Conservation (phyloP, 2,113 vertebrate genomes). For the Onychostruthus taczanowskii region DNA sequence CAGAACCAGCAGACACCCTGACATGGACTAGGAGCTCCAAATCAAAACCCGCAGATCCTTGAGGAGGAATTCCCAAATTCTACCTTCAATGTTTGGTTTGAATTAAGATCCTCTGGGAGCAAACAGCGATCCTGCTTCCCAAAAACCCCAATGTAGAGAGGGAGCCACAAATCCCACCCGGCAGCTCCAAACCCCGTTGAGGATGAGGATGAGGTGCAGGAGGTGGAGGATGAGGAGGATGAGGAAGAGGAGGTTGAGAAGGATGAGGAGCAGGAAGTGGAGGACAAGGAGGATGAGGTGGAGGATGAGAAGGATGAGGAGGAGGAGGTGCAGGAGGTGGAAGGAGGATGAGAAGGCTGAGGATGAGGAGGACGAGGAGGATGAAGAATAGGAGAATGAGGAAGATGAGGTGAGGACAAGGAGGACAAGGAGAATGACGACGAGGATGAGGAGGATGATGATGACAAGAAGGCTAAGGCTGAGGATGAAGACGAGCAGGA, state of each 20-base stretch:
- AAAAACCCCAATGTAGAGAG: accelerated
- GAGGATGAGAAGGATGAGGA: background rate
- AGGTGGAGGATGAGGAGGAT: background rate
- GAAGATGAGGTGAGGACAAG: accelerated
- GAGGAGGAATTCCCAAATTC: background rate
- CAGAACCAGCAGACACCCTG: background rate
- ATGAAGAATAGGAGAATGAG: background rate
- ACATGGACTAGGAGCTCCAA: background rate
- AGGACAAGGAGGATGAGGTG: accelerated
- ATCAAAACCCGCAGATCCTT: background rate
- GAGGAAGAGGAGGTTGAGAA: accelerated
- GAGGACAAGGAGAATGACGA: background rate
- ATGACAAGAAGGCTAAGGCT: background rate
- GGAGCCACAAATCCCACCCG: background rate
- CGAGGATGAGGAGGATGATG: background rate
- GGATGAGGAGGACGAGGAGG: background rate
- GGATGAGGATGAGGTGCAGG: background rate
- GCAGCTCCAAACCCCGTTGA: background rate
- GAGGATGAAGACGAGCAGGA: background rate
- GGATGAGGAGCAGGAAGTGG: accelerated
- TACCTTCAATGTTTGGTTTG: background rate
- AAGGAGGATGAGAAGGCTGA: background rate
- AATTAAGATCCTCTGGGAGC: background rate
- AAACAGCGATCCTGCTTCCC: background rate
- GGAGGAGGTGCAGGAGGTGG: accelerated